Conservation (phyloP, 2,797 vertebrate genomes). For the Nannoperca obscura region DNA sequence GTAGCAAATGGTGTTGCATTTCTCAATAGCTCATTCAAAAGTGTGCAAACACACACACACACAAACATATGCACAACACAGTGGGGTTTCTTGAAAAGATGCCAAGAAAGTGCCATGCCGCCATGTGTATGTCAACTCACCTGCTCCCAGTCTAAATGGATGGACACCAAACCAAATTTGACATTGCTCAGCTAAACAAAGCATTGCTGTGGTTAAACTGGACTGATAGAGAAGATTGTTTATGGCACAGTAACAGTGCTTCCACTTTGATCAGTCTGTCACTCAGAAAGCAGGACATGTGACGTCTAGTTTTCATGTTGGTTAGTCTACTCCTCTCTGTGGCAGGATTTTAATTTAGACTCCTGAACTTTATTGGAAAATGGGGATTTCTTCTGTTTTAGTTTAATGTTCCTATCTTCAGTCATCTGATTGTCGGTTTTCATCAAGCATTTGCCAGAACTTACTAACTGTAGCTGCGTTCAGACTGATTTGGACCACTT, state of each 20-base stretch:
- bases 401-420: slow-evolving; percentile 17
- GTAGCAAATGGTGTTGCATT: slow-evolving; percentile 52
- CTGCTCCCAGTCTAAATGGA: slow-evolving; percentile 36
- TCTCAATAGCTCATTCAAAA: slow-evolving; percentile 29
- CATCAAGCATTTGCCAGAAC: slow-evolving; percentile 35
- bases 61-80: slow-evolving; percentile 22
- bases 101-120: slow-evolving; percentile 50
- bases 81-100: slow-evolving; percentile 44
- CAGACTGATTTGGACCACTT: slow-evolving; percentile 20
- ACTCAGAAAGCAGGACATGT: slow-evolving; percentile 19
- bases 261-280: slow-evolving; percentile 43
- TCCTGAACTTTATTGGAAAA: slow-evolving; percentile 15
- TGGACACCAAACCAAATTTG: slow-evolving; percentile 15
- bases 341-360: slow-evolving; percentile 10
- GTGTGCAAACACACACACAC: slow-evolving; percentile 15
- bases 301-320: slow-evolving; percentile 14
- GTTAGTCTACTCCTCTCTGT: background rate
- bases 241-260: slow-evolving; percentile 24
- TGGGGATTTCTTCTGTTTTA: slow-evolving; percentile 18
- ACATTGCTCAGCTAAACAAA: slow-evolving; percentile 38
- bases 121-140: slow-evolving; percentile 45
- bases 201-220: slow-evolving; percentile 44
- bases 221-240: slow-evolving; percentile 38
- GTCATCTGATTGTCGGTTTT: slow-evolving; percentile 40
- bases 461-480: slow-evolving; percentile 10